Percentiles rank a stretch among this genome's conserved stretches.
Evolutionary conservation across 2,113 vertebrate genomes (phyloP).

Genomic region (Cercopithecus mona): DNA sequence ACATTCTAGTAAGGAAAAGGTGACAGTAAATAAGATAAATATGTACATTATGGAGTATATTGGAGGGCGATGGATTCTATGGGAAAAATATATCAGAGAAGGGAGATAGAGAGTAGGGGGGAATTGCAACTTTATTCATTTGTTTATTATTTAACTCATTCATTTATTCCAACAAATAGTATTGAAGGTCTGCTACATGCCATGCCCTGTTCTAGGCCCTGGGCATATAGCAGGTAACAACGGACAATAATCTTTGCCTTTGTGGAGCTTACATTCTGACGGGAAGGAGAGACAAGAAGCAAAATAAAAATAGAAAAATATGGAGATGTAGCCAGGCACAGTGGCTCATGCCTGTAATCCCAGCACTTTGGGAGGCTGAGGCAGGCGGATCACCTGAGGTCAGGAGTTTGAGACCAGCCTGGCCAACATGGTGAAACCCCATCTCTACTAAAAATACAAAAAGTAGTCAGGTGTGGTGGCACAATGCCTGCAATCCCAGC

Average conservation of each 20-base stretch:
- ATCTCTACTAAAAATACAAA: too few relatives aligned
- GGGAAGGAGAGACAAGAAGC: neutral
- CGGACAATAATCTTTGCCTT: neutral
- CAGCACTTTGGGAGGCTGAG: too few relatives aligned
- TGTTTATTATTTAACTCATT: neutral
- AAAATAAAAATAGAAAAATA: neutral
- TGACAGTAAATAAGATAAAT: neutral
- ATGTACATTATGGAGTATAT: neutral
- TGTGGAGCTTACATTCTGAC: neutral
- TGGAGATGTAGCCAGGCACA: too few relatives aligned
- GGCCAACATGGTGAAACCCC: too few relatives aligned
- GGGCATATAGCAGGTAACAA: neutral
- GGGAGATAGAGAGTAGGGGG: too few relatives aligned
- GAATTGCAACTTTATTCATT: neutral
- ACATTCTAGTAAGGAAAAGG: neutral
- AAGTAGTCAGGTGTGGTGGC: too few relatives aligned
- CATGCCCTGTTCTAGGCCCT: neutral
- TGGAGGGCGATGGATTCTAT: neutral
- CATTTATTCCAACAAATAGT: neutral
- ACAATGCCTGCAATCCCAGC: too few relatives aligned
- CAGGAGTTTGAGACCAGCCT: too few relatives aligned
- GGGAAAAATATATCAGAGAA: neutral
- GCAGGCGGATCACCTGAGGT: too few relatives aligned
- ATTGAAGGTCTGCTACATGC: neutral
- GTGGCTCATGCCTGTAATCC: too few relatives aligned